Base-by-base conservation (phyloP, 2,888 invertebrate genomes). In the Apamea crenata region DNA sequence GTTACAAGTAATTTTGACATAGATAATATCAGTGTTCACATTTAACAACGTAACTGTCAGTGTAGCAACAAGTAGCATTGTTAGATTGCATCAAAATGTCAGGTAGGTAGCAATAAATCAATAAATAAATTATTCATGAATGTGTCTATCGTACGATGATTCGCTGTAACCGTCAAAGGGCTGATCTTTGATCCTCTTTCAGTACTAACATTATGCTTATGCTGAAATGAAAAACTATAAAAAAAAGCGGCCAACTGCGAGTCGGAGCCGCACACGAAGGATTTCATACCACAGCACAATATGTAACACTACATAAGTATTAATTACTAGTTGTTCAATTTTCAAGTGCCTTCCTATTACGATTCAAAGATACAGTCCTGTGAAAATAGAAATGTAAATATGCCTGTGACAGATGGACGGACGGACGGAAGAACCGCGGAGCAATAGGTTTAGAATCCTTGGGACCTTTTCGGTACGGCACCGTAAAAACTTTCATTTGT, bases 71-170 rank as follows among this genome's bases (percentile, higher is more conserved):
- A 80, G 66, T 21, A 71, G 59, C 80, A 83, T 83, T 80, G 21
- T 61, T 67, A 44, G 84, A 81, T 84, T 36, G 25, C 29, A 71
- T 79, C 71, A 53, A 71, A 79, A 81, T 84, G 81, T 70, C 84
- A 81, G 10, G 44, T 36, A n/a, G n/a, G 66, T 70, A 47, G 66
- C 61, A 67, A 80, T 84, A 81, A 84, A 71, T 66, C 70, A 71
- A 61, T 66, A 12, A 59, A 84, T 66, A 78, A 80, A 80, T 84
- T 71, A 81, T 82, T 82, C 81, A 84, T 80, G 80, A 80, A 71
- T 53, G n/a, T 40, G 36, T 84, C 29, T 67, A 61, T 68, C 16
- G 61, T 47, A 14, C n/a, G 8, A 61, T 67, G 50, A 70, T 68
- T 65, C 44, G 16, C 53, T 68, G 44, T 47, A 80, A 53, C 36